These are phyloP conservation scores for Charina bottae DNA, from an alignment of 2,113 vertebrate genomes.

Conservation along the genomic window DNA sequence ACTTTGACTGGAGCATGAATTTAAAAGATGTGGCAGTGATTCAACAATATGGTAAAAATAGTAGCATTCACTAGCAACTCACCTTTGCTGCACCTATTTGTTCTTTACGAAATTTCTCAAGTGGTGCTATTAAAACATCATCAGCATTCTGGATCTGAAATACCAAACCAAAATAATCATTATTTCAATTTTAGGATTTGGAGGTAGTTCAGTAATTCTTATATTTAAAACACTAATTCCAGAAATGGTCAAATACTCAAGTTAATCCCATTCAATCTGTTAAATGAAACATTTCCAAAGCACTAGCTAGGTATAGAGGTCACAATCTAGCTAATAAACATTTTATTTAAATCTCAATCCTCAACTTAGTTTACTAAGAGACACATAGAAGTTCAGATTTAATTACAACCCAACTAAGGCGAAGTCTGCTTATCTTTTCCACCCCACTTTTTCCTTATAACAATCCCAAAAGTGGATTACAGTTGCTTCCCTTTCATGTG, in stretches of 20 bases:
- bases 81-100: slow-evolving; percentile 98
- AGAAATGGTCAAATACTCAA: slow-evolving; percentile 19
- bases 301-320: neutral
- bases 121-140: slow-evolving; percentile 92
- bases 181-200: slow-evolving; percentile 42
- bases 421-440: neutral
- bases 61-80: slow-evolving; percentile 74
- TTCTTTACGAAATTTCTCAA: slow-evolving; percentile 97
- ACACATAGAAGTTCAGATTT: neutral
- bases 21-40: neutral
- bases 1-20: neutral
- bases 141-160: slow-evolving; percentile 97
- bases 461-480: too few relatives aligned
- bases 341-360: neutral
- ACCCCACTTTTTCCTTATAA: too few relatives aligned
- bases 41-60: slow-evolving; percentile 36
- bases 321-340: neutral
- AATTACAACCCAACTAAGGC: neutral
- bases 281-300: neutral
- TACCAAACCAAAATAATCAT: slow-evolving; percentile 21
- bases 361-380: neutral
- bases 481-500: too few relatives aligned
- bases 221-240: neutral
- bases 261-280: rapidly evolving
- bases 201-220: slow-evolving; percentile 18